Conservation (phyloP, 2,113 vertebrate genomes). For the Micronisus gabar region DNA sequence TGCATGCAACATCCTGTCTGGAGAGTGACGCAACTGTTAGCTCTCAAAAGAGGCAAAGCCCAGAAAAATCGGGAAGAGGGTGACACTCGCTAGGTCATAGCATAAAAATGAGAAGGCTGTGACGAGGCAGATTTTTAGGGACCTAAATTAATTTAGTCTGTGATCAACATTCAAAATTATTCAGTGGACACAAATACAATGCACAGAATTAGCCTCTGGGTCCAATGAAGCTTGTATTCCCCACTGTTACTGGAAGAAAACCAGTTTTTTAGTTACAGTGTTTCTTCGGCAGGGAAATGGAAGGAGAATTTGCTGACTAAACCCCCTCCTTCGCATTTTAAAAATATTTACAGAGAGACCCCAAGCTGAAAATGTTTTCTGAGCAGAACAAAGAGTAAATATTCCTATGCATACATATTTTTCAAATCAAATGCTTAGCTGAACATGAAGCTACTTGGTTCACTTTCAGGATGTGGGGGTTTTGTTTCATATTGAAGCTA, state of each 20-base stretch:
- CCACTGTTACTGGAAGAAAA: not conserved
- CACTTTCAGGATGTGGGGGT: not conserved
- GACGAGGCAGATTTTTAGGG: not conserved
- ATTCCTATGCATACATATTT: not conserved
- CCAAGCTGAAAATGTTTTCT: not conserved
- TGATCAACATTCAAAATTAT: not conserved
- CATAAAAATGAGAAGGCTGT: not conserved
- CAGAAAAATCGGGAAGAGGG: not conserved
- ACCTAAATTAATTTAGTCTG: not conserved
- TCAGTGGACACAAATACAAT: not conserved
- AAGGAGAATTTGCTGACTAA: constrained; percentile 22
- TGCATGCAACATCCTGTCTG: not conserved
- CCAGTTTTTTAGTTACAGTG: not conserved
- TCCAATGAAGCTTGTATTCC: not conserved
- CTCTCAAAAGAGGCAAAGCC: not conserved
- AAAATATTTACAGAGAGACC: not conserved
- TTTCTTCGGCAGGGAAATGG: not conserved
- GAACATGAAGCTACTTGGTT: not conserved
- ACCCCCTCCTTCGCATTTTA: not conserved
- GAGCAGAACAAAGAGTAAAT: not conserved
- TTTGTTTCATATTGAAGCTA: not conserved
- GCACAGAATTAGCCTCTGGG: not conserved
- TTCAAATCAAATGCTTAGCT: not conserved
- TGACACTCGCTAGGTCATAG: not conserved
- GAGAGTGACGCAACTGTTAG: not conserved